Base-by-base conservation (phyloP, 1,140 invertebrate species). In the Neelides sp. region DNA sequence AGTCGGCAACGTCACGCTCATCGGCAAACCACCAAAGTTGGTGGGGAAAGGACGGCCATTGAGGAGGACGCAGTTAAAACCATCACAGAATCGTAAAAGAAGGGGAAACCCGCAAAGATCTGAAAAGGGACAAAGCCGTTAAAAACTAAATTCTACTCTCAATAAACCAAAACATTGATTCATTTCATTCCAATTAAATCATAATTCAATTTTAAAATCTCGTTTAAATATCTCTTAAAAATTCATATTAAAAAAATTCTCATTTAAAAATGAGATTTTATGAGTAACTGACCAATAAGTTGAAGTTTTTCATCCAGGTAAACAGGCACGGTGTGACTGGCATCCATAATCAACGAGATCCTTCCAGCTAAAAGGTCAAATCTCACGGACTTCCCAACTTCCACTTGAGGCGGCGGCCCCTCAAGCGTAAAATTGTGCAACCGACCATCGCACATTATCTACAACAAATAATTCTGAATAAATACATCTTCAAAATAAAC, bases 11-110 rank as follows among this genome's bases (percentile, higher is more conserved):
- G 82, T 75, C 45, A 93, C 80, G 1, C 88, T 80, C 62, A 90
- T 87, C 0, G 91, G 90, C 34, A 93, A 72, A 8, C 90, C 92
- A 40, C 91, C 92, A 72, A 93, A 96, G 54, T 89, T 80, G 1
- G 77, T 71, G 51, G 66, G 67, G 64, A 88, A 87, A 1, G 82
- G 78, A 59, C 78, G 74, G 35, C 86, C 85, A 64, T 92, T 88
- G 8, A 93, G 76, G n/a, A 86, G 63, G 1, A 84, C 81, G 4
- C 78, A 83, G 51, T 75, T 69, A 13, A 90, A 71, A 0, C 79
- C 72, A 62, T 89, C 82, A 8, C 78, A 79, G 65, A 91, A 90
- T 57, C 83, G 78, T 2, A 90, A 64, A 1, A 82, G 82, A 64
- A 85, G 79, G 24, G 78, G 73, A 40, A 80, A 75, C 13, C 78